These are phyloP conservation scores for Conistra vaccinii DNA, from an alignment of 2,888 invertebrate species.

Conservation along the genomic window DNA sequence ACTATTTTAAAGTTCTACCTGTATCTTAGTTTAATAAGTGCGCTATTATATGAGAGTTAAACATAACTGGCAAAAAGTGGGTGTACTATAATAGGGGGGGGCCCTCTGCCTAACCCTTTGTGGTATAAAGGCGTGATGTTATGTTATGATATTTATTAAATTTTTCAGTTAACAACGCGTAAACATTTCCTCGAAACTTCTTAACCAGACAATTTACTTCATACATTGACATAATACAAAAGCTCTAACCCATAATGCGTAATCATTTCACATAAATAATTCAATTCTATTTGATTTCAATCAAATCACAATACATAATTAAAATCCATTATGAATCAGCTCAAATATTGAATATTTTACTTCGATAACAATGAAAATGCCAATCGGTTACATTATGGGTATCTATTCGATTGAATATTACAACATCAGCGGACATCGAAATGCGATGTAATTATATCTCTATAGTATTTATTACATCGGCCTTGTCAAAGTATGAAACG, in stretches of 20 bases:
- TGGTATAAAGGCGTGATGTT: too few relatives aligned
- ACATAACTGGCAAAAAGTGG: too few relatives aligned
- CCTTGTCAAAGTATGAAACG: slow-evolving; percentile 85
- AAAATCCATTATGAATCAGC: slow-evolving; percentile 62
- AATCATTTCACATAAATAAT: slow-evolving; percentile 47
- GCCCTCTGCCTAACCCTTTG: too few relatives aligned
- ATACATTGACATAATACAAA: slow-evolving; percentile 13
- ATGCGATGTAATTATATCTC: slow-evolving; percentile 80
- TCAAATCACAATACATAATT: slow-evolving; percentile 62
- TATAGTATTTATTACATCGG: slow-evolving; percentile 80
- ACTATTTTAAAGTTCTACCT: too few relatives aligned
- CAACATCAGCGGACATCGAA: slow-evolving; percentile 70
- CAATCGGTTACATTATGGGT: slow-evolving; percentile 72
- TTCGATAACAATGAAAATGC: slow-evolving; percentile 66
- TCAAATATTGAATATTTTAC: slow-evolving; percentile 70
- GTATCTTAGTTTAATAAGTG: too few relatives aligned
- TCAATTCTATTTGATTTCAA: slow-evolving; percentile 59
- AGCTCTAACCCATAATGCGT: slow-evolving; percentile 24
- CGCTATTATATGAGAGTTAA: too few relatives aligned
- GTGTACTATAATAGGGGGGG: too few relatives aligned
- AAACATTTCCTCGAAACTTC: neutral
- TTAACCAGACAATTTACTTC: neutral
- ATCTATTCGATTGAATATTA: slow-evolving; percentile 66
- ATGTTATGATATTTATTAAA: too few relatives aligned
- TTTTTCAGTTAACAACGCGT: neutral